Conservation (phyloP, 2,797 vertebrate species). For the Scyliorhinus canicula region DNA sequence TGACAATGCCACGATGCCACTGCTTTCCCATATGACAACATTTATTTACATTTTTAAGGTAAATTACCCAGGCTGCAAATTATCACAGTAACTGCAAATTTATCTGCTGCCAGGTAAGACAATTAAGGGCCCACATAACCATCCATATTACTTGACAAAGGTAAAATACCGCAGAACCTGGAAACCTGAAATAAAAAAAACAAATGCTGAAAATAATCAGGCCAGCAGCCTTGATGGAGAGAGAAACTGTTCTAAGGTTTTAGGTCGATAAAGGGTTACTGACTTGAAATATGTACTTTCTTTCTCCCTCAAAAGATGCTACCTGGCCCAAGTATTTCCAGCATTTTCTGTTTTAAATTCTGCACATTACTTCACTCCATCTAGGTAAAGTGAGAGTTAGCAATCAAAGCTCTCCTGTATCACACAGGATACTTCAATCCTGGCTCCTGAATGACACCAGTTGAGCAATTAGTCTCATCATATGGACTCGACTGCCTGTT, state of each 20-base stretch:
- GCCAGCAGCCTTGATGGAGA: not conserved
- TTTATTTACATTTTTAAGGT: not conserved
- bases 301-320: not conserved
- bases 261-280: not conserved
- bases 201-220: not conserved
- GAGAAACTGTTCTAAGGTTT: not conserved
- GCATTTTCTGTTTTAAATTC: not conserved
- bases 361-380: not conserved
- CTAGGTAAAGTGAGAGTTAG: not conserved
- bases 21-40: too few relatives aligned
- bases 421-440: not conserved
- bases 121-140: not conserved
- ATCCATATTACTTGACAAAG: not conserved
- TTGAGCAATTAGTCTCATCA: not conserved
- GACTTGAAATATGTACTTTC: not conserved
- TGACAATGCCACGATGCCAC: too few relatives aligned
- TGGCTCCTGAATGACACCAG: not conserved
- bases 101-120: not conserved
- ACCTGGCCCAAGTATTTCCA: not conserved
- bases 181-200: not conserved
- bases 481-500: not conserved
- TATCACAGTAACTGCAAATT: not conserved
- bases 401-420: not conserved
- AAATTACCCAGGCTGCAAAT: not conserved
- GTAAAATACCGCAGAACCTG: not conserved